phyloP scores from a whole-genome alignment of 2,888 invertebrate species.

The Lypha dubia region DNA sequence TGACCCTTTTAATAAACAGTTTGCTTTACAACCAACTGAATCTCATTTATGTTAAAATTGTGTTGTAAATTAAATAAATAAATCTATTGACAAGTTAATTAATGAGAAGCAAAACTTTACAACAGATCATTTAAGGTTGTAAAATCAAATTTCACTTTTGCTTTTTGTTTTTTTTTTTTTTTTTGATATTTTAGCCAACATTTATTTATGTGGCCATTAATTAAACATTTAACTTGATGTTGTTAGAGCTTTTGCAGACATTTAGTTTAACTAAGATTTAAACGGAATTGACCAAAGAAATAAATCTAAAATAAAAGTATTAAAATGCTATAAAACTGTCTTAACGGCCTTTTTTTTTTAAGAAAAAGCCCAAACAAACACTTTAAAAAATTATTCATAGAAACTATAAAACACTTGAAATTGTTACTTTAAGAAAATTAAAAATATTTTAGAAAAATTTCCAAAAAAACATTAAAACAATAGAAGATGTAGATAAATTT shows the following conservation, averaged over 20 bases:
- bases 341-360: not conserved
- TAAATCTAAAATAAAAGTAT: not conserved
- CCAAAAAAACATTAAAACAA: not conserved
- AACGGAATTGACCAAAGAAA: constrained; percentile 5
- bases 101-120: not conserved
- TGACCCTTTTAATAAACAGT: constrained; percentile 30
- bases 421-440: constrained; percentile 5
- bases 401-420: constrained; percentile 39
- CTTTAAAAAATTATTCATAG: constrained; percentile 6
- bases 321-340: not conserved
- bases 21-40: constrained; percentile 1
- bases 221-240: not conserved
- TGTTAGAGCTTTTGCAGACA: not conserved
- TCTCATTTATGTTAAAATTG: constrained; percentile 6
- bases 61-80: not conserved
- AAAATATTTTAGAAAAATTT: constrained; percentile 15
- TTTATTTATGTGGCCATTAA: constrained; percentile 24
- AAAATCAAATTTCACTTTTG: constrained; percentile 50
- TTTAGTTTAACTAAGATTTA: not conserved
- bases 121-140: not conserved
- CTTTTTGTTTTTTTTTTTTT: constrained; percentile 17
- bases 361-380: not conserved
- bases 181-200: constrained; percentile 9
- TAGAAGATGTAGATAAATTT: not conserved
- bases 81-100: not conserved